Percentiles rank a stretch among this genome's conserved stretches.
phyloP scores from a whole-genome alignment of 1,140 invertebrate species.

The Calliphora vicina region DNA sequence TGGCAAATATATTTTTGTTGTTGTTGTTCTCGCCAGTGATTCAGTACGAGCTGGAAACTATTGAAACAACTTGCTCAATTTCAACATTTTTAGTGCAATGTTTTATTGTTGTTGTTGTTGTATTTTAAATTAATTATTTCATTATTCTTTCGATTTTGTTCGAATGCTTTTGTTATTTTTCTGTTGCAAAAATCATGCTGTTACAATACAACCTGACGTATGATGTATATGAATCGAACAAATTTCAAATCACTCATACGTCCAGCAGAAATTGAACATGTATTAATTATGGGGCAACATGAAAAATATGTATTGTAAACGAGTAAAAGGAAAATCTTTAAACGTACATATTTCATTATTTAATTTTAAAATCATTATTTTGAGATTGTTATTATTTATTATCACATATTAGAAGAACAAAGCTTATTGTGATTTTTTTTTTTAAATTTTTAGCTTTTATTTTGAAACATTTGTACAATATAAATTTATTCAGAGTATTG shows the following conservation, averaged over 20 bases:
- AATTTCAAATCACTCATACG: not conserved
- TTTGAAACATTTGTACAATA: too few species aligned
- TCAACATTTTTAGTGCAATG: not conserved
- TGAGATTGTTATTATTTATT: too few species aligned
- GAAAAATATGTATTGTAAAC: not conserved
- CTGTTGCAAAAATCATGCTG: not conserved
- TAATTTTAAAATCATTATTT: too few species aligned
- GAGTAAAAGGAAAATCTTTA: too few species aligned
- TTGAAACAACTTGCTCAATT: not conserved
- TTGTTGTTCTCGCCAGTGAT: too few species aligned
- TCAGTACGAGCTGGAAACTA: not conserved
- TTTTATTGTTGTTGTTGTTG: not conserved
- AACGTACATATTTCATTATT: too few species aligned
- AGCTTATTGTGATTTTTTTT: too few species aligned
- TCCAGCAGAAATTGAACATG: not conserved
- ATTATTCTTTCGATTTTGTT: not conserved
- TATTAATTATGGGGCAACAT: not conserved
- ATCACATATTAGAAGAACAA: too few species aligned
- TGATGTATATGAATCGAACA: not conserved
- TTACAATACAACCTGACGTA: not conserved
- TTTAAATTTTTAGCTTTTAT: too few species aligned
- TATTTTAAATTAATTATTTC: slow-evolving; percentile 17
- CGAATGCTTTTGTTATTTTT: not conserved
- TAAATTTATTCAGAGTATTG: too few species aligned
- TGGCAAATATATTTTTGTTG: not conserved